These are phyloP conservation scores for Gallinago media DNA, from an alignment of 2,113 vertebrate genomes.

Conservation along the genomic window DNA sequence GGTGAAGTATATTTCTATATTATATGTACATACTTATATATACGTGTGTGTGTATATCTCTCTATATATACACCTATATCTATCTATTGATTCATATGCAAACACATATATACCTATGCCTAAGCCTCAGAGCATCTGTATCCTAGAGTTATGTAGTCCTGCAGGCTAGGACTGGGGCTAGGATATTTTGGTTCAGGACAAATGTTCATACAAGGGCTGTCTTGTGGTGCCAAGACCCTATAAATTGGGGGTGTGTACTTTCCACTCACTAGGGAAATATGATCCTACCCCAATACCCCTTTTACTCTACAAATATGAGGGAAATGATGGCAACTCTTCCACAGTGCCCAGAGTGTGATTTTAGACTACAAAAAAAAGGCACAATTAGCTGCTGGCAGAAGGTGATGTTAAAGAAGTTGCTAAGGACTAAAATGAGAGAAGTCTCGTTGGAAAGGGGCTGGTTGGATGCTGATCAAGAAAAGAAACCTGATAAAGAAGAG, in stretches of 20 bases:
- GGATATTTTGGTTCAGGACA: not conserved
- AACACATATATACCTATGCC: not conserved
- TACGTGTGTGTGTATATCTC: not conserved
- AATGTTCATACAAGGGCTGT: not conserved
- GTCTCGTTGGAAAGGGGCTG: not conserved
- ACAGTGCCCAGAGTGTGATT: not conserved
- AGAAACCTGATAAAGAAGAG: not conserved
- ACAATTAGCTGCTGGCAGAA: not conserved
- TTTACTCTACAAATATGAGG: not conserved
- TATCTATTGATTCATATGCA: not conserved
- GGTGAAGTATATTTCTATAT: not conserved
- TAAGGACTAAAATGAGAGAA: not conserved
- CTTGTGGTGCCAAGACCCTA: not conserved
- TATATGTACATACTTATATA: no score
- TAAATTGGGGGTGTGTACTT: not conserved
- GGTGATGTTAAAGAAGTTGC: not conserved
- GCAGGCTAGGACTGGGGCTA: not conserved
- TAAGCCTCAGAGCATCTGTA: not conserved
- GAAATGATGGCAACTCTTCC: not conserved
- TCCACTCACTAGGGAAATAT: not conserved
- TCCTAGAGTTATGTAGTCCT: not conserved
- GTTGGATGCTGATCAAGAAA: not conserved
- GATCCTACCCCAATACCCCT: not conserved
- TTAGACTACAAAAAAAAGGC: not conserved
- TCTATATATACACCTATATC: not conserved